Base-by-base conservation (phyloP, 2,797 vertebrate genomes). In the Pseudocheirus occidentalis region DNA sequence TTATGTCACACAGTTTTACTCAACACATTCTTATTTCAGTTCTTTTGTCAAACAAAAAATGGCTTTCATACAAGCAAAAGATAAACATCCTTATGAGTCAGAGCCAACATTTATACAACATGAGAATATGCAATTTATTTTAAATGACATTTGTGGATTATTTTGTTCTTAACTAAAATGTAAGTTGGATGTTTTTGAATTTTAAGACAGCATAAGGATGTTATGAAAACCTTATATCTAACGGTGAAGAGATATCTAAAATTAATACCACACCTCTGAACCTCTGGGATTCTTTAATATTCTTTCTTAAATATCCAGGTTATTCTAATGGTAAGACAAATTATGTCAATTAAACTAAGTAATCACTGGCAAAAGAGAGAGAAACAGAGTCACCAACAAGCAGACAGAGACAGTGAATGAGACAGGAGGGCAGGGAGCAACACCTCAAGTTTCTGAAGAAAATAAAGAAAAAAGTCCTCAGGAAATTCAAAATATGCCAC, bases 1-100 rank as follows among this genome's bases (percentile, higher is more conserved):
- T 56, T 90, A 90, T 0, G 90, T 4, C 92, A 10, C 18, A 90
- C 57, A 24, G 55, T 56, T 58, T 57, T 40, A 50, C 55, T 57
- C 66, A 12, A 92, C 34, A 55, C 16, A 92, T 40, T 95, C 54
- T 95, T 96, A 95, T 92, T 97, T 95, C 46, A 66, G 52, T 66
- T 52, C 13, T 59, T 29, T 94, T 5, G 29, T 90, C 9, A 2
- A 27, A 52, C 31, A 55, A 94, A 52, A 97, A 91, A 92, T 34
- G 93, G 52, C 54, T 90, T 90, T 29, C 13, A 34, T 53, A 57
- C 55, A 93, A n/a, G 40, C 90, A 46, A 24, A 40, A 94, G 0
- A 24, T 55, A 95, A 91, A 4, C 5, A 89, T 57, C 16, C 34
- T 12, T 91, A 52, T 11, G 50, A 27, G n/a, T 95, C 40, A 46